Evolutionary conservation across 2,797 vertebrate genomes (phyloP).

Genomic region (Poecilia velifera): DNA sequence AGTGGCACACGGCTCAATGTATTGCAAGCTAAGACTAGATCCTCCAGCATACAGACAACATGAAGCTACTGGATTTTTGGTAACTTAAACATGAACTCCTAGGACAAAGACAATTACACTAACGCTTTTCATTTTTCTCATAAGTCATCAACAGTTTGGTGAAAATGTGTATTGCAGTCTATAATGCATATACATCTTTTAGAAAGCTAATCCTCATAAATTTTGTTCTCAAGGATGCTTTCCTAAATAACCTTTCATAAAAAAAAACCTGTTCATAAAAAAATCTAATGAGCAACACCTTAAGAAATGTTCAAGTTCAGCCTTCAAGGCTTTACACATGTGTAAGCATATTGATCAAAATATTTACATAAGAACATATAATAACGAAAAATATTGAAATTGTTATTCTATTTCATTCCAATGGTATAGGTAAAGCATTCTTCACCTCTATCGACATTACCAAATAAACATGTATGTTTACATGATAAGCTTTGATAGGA

Average conservation of each 20-base stretch:
- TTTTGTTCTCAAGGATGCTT: neutral
- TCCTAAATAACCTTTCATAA: conserved; percentile 1
- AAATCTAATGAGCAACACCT: neutral
- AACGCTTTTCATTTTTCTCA: conserved; percentile 11
- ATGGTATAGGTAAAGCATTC: neutral
- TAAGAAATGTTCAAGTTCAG: neutral
- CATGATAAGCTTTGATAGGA: neutral
- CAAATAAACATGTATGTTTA: neutral
- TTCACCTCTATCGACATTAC: neutral
- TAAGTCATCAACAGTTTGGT: neutral
- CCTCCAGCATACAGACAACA: conserved; percentile 16
- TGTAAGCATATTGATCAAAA: neutral
- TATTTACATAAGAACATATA: neutral
- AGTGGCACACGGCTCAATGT: conserved; percentile 57
- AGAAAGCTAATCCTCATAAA: neutral
- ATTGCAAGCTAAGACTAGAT: conserved; percentile 33
- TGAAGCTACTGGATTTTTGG: conserved; percentile 11
- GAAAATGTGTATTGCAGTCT: conserved; percentile 6
- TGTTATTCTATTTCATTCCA: too few relatives aligned
- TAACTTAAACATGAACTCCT: conserved; percentile 20
- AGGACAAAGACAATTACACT: conserved; percentile 6
- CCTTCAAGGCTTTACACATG: neutral
- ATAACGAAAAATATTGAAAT: neutral
- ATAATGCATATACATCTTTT: neutral
- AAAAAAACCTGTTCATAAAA: conserved; percentile 5